Evolutionary conservation across 2,888 invertebrate species (phyloP).

Genomic region (Saturnia japonica): DNA sequence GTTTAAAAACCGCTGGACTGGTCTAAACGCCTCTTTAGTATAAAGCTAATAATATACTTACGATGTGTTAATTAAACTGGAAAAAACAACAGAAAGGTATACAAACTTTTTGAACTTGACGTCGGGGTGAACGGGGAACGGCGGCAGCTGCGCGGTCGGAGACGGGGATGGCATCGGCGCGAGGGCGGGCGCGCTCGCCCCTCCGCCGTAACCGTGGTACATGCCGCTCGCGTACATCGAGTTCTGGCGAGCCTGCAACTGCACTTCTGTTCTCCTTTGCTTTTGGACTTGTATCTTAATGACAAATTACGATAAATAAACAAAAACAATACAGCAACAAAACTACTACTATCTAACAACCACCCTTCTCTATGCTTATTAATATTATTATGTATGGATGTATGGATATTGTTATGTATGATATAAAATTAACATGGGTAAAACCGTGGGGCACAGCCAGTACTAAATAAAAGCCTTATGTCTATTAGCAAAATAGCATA

Average conservation of each 20-base stretch:
- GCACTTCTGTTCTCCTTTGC: constrained; percentile 34
- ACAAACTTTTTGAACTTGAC: constrained; percentile 90
- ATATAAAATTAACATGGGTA: too few relatives aligned
- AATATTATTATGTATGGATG: too few relatives aligned
- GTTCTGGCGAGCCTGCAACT: constrained; percentile 77
- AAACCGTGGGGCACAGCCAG: too few relatives aligned
- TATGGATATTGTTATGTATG: too few relatives aligned
- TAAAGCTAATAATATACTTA: too few relatives aligned
- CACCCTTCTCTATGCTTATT: constrained; percentile 9
- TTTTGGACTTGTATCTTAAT: constrained; percentile 13
- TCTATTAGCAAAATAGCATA: neutral
- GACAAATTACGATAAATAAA: constrained; percentile 10
- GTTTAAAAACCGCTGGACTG: too few relatives aligned
- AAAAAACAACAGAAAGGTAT: neutral
- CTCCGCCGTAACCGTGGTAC: constrained; percentile 80
- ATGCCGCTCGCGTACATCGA: constrained; percentile 80
- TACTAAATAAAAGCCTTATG: neutral
- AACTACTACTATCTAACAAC: constrained; percentile 18
- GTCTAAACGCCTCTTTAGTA: neutral
- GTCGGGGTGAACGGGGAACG: constrained; percentile 94
- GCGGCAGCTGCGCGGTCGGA: constrained; percentile 73
- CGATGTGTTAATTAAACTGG: too few relatives aligned
- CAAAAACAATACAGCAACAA: constrained; percentile 3
- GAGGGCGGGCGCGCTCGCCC: constrained; percentile 59
- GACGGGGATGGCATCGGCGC: constrained; percentile 75